Base-by-base conservation (phyloP, 1,140 invertebrate species). In the Sminthurides bifidus region DNA sequence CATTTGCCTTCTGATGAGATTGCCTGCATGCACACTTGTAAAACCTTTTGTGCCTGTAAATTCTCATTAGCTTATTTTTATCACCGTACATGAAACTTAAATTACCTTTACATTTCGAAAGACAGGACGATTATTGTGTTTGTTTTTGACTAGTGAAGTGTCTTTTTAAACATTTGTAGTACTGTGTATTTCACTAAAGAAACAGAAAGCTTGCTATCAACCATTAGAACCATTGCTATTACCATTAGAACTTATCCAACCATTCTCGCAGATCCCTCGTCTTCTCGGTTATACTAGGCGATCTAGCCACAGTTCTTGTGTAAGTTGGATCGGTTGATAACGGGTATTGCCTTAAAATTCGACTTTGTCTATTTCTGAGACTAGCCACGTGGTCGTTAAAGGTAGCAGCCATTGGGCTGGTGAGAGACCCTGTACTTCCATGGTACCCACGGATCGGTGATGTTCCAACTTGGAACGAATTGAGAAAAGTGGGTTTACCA, bases 241-340 rank as follows among this genome's bases (percentile, higher is more conserved):
- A 26, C n/a, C 10, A 3, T 62, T 33, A 63, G 33, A 59, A 59
- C 54, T 63, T 63, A 14, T 59, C 52, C 33, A 63, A 31, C 61
- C 61, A 63, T 24, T 63, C 54, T 8, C 58, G 21, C n/a, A 63
- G 46, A 40, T 63, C 58, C 40, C 58, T 63, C 3, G 61, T 60
- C 52, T 56, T 56, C 29, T 55, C 61, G 12, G 21, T 37, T 14
- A 63, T 37, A 50, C 17, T 49, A 1, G 35, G 31, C 0, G 44
- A n/a, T 21, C 30, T n/a, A 15, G 12, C 33, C 23, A 17, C 17
- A 6, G 35, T 24, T 46, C 15, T 35, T 4, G n/a, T n/a, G n/a
- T n/a, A n/a, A n/a, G n/a, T n/a, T n/a, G n/a, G n/a, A n/a, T 27
- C 44, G 5, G 10, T 8, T 6, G 5, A 12, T 17, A 6, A 3